A percentile compares a stretch with the other conserved stretches of the same genome.
These are phyloP conservation scores for Isurus oxyrinchus DNA, from an alignment of 2,113 vertebrate genomes.

Conservation along the genomic window DNA sequence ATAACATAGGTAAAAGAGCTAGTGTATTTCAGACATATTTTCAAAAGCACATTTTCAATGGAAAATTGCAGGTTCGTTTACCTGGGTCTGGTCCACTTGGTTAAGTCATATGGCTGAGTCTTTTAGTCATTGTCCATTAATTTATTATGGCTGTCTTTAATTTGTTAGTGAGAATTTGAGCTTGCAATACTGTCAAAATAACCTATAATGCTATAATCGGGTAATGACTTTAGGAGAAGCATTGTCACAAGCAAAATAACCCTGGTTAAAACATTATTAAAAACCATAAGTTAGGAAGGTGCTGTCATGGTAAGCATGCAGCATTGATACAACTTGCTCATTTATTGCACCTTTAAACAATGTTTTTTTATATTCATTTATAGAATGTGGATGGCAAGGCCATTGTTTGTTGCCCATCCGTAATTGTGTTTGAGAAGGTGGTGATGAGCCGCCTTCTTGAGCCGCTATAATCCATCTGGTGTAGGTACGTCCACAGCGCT, in stretches of 20 bases:
- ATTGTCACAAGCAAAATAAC: neutral
- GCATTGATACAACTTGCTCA: neutral
- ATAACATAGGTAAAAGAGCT: neutral
- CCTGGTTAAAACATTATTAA: neutral
- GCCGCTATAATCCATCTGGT: too few relatives aligned
- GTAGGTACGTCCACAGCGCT: too few relatives aligned
- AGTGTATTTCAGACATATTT: neutral
- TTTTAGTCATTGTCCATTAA: neutral
- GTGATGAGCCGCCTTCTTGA: too few relatives aligned
- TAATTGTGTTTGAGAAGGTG: too few relatives aligned
- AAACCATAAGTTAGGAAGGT: neutral
- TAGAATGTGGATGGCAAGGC: too few relatives aligned
- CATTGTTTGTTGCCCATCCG: too few relatives aligned
- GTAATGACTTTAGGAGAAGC: neutral
- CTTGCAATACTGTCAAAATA: neutral
- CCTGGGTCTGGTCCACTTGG: neutral
- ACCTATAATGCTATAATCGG: neutral
- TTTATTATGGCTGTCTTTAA: neutral
- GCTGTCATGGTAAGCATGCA: neutral
- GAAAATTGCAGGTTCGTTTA: neutral
- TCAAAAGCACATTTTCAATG: neutral
- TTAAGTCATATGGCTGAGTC: neutral
- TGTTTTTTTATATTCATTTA: too few relatives aligned
- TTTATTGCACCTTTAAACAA: neutral
- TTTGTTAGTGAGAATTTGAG: neutral